phyloP scores from a whole-genome alignment of 2,113 vertebrate species.

The Spheniscus mendiculus region DNA sequence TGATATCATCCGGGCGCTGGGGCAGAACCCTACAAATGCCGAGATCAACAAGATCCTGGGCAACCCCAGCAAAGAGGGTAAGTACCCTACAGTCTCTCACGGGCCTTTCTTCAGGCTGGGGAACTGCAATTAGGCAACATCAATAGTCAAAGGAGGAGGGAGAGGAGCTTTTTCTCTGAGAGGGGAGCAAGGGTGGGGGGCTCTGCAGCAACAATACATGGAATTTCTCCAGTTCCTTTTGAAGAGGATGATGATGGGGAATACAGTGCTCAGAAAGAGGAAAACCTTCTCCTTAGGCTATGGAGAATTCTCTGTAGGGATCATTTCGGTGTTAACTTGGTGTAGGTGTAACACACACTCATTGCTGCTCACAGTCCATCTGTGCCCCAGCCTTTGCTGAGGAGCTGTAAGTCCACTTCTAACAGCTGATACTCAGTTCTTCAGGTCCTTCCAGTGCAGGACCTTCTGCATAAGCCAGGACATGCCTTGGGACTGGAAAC shows the following conservation, averaged over 20 bases:
- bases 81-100: neutral
- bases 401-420: neutral
- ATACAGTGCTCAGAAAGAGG: neutral
- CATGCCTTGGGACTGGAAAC: neutral
- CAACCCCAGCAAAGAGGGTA: constrained; percentile 88
- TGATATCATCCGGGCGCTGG: constrained; percentile 94
- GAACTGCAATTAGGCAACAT: neutral
- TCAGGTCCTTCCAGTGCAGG: neutral
- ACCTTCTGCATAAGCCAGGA: neutral
- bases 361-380: neutral
- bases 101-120: neutral
- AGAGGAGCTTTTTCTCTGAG: neutral
- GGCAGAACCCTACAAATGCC: constrained; percentile 96
- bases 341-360: neutral
- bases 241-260: neutral
- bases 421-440: neutral
- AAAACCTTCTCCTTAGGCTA: neutral
- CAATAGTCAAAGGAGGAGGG: neutral
- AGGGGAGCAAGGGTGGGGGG: neutral
- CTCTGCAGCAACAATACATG: neutral
- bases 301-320: neutral
- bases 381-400: neutral
- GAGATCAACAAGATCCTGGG: constrained; percentile 88
- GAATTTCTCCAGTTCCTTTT: neutral
- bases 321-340: neutral